Evolutionary conservation across 2,888 invertebrate species (phyloP), one percentile per base, ranked within the genome.

Genomic region (Drymonia ruficornis): DNA sequence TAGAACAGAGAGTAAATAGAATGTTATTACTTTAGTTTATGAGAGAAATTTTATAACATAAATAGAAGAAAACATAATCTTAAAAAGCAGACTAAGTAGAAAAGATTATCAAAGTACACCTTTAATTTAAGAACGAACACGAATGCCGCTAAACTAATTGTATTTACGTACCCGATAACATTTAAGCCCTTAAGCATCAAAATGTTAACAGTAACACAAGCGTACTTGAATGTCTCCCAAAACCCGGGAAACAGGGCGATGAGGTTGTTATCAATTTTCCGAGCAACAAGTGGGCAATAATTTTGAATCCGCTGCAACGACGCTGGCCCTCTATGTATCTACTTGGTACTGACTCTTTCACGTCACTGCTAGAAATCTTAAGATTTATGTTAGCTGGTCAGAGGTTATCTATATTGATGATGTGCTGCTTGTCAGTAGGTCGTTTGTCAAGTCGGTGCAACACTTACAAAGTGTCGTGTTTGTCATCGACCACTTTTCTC

Each of bases 231-330:
- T 83, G 76, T 78, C 77, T 77, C 84, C 88, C 84, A 86, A 89
- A 90, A 80, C 77, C 70, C 47, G 47, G 68, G 67, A 61, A 62
- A 56, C 70, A 73, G 70, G 70, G 68, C 78, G 82, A 85, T 85
- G 87, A 87, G 84, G 80, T 82, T 86, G 87, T 90, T 91, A 91
- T 91, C 91, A 91, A 91, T 90, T 90, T 87, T 80, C 83, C 76
- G 74, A 64, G 91, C 91, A 92, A 92, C 91, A 91, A 91, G 92
- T 92, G 91, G 91, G 70, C 86, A 78, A 91, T 92, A 91, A 91
- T 90, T 91, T 86, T 89, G 87, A 86, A 84, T 86, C 81, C 83
- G 81, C 68, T 86, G 84, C 84, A 86, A 76, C 83, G 78, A 68
- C 75, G 67, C 73, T 80, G 70, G 70, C 77, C 66, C 67, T 61